These are phyloP conservation scores for Cylas formicarius DNA, from an alignment of 1,140 invertebrate genomes.

Conservation along the genomic window DNA sequence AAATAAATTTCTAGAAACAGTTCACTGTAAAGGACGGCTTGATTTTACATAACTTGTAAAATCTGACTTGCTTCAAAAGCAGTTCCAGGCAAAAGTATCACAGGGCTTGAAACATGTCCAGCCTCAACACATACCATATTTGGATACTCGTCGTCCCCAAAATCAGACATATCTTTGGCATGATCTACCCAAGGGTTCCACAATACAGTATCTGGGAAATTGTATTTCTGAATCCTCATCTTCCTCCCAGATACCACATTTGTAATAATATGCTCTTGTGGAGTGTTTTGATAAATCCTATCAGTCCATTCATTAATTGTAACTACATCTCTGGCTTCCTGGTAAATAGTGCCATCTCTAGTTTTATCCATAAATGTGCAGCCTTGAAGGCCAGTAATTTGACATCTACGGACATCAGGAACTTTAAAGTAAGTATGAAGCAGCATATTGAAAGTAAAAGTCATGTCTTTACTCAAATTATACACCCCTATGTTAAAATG, in stretches of 20 bases:
- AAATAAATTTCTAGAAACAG: conserved; percentile 10
- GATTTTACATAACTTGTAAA: conserved; percentile 57
- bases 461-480: conserved; percentile 82
- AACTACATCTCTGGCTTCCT: conserved; percentile 82
- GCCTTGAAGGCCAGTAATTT: conserved; percentile 84
- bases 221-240: conserved; percentile 88
- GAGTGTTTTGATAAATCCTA: conserved; percentile 87
- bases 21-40: conserved; percentile 9
- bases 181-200: conserved; percentile 96
- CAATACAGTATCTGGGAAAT: conserved; percentile 89
- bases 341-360: conserved; percentile 70
- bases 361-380: conserved; percentile 93
- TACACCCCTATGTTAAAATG: conserved; percentile 88
- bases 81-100: conserved; percentile 77
- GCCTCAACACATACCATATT: conserved; percentile 95
- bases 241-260: conserved; percentile 86
- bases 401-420: conserved; percentile 82
- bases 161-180: conserved; percentile 85
- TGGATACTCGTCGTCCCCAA: conserved; percentile 90
- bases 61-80: conserved; percentile 84
- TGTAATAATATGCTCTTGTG: conserved; percentile 85
- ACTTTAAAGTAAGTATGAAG: conserved; percentile 95
- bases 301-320: conserved; percentile 87
- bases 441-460: conserved; percentile 87
- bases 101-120: conserved; percentile 78